Base-by-base conservation (phyloP, 2,888 invertebrate genomes). In the Blastobasis lacticolella region DNA sequence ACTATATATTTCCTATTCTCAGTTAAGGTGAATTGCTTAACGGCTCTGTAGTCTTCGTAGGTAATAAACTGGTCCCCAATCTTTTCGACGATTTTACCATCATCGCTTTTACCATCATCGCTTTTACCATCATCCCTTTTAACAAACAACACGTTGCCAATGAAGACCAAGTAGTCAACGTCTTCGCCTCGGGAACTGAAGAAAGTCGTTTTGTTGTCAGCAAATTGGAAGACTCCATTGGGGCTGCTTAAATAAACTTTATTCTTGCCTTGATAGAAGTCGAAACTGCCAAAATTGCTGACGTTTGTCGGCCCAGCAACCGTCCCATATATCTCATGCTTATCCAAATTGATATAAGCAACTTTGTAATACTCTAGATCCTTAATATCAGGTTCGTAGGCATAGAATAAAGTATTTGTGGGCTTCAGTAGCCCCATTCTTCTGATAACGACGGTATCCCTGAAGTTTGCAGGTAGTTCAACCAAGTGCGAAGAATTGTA, bases 261-360 rank as follows among this genome's bases (percentile, higher is more conserved):
- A 0, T 64, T 66, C 36, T 78, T 81, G 0, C 69, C 69, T 57
- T 86, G 85, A 53, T 86, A 84, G 2, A 87, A 71, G 54, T 78
- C 83, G 41, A 88, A 85, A 1, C 79, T 73, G 0, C 78, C 78
- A 23, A 88, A 81, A 55, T 88, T 86, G 46, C 78, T 67, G 5
- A 67, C 58, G 9, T 42, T 42, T 8, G 42, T 5, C 61, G 65
- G 5, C 71, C 76, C 77, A 5, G 53, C 47, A 10, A 60, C 55
- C 0, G 9, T 42, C 42, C 9, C 42, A 5, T 42, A 5, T 7
- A n/a, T 5, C 9, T 5, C 42, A 1, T 23, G 23, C n/a, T 65
- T 52, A 4, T 79, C 78, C 37, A 88, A 56, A 56, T 69, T 69
- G 0, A 83, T 69, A 49, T 77, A 86, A 0, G 75, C 86, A 9